phyloP scores from a whole-genome alignment of 2,797 vertebrate species.

The Basileuterus tristriatus region DNA sequence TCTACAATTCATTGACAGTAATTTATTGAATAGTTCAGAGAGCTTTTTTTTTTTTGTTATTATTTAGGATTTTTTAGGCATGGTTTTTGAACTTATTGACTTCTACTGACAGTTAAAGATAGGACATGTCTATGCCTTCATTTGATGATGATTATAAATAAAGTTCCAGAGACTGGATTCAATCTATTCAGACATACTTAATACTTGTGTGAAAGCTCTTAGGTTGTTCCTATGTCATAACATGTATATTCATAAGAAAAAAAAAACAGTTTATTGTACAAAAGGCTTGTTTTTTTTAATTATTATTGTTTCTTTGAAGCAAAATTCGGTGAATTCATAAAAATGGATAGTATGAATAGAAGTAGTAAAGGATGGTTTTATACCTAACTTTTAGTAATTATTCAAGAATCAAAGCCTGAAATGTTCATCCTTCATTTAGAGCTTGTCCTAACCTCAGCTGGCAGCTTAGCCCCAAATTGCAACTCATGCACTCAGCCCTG shows the following conservation, averaged over 20 bases:
- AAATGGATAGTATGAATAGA: background rate
- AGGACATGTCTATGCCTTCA: background rate
- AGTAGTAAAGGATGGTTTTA: background rate
- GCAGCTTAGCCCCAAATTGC: background rate
- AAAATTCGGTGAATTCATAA: background rate
- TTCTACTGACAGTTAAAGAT: background rate
- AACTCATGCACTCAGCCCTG: accelerated
- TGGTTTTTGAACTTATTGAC: background rate
- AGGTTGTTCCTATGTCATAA: background rate
- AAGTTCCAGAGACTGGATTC: background rate
- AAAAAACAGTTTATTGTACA: background rate
- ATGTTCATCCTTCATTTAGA: background rate
- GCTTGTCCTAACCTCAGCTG: accelerated
- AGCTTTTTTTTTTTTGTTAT: background rate
- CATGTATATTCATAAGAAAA: background rate
- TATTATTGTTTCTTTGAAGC: background rate
- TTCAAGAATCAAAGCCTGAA: background rate
- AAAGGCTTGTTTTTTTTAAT: accelerated
- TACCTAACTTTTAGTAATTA: background rate
- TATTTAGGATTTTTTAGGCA: background rate
- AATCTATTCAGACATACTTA: background rate
- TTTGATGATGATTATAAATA: background rate
- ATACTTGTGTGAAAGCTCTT: background rate
- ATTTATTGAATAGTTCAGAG: background rate
- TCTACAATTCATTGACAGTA: background rate